Conservation (phyloP, 2,113 vertebrate genomes). For the Nanger granti region DNA sequence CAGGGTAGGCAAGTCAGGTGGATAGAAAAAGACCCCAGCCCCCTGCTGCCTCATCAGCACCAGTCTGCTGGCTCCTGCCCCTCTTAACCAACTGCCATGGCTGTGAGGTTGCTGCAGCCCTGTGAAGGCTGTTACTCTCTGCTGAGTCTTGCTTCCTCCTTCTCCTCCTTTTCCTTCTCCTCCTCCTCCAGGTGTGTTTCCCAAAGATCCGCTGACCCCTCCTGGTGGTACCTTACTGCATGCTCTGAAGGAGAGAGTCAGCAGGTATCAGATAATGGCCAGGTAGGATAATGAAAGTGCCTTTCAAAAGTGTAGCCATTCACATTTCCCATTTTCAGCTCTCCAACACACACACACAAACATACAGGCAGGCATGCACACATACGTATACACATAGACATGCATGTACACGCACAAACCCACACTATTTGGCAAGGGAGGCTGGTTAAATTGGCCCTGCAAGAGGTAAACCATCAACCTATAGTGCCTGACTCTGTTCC, state of each 20-base stretch:
- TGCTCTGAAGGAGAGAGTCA: background rate
- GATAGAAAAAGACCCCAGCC: background rate
- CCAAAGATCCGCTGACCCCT: background rate
- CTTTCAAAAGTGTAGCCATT: background rate
- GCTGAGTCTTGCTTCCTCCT: background rate
- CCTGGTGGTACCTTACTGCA: background rate
- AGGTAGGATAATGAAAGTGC: background rate
- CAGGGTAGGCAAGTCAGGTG: background rate
- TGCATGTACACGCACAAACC: accelerated
- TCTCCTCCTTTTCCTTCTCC: background rate
- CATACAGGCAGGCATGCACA: background rate
- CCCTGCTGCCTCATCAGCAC: background rate
- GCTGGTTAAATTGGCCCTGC: background rate
- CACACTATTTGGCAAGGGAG: background rate
- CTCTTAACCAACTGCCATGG: background rate
- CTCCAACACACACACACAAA: background rate
- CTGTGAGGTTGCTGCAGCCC: background rate
- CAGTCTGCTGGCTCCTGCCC: background rate
- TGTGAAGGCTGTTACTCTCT: background rate
- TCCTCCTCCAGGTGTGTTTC: background rate
- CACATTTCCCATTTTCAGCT: background rate
- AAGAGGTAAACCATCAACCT: background rate
- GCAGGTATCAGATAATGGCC: background rate
- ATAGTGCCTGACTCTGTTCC: background rate
- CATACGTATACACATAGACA: background rate